These are phyloP conservation scores for Leucopsar rothschildi DNA, from an alignment of 2,113 vertebrate genomes.

Conservation along the genomic window DNA sequence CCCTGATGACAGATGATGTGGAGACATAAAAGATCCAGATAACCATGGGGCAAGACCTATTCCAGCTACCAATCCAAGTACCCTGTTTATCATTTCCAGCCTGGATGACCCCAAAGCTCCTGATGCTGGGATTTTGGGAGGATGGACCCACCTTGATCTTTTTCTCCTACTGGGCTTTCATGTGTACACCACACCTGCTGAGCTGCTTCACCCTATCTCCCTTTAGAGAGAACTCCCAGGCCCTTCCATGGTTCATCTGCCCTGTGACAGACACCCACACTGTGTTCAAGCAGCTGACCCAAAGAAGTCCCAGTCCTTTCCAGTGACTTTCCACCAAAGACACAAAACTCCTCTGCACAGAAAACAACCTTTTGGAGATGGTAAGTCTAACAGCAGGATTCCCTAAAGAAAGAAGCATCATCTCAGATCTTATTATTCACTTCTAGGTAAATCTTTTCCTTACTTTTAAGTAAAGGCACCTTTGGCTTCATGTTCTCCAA, in stretches of 20 bases:
- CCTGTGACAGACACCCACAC: neutral
- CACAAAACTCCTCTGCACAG: neutral
- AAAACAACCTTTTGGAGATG: neutral
- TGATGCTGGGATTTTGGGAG: neutral
- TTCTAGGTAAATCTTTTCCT: neutral
- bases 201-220: neutral
- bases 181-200: fast-evolving
- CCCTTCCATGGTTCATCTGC: neutral
- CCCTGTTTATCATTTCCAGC: neutral
- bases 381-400: neutral
- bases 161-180: neutral
- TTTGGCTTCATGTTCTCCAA: neutral
- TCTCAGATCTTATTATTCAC: neutral
- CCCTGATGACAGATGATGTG: neutral
- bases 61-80: neutral
- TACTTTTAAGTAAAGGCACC: neutral
- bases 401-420: neutral
- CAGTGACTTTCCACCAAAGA: neutral
- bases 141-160: neutral
- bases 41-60: neutral
- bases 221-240: neutral
- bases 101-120: neutral
- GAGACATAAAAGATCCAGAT: neutral
- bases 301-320: neutral
- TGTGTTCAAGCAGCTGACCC: neutral